Evolutionary conservation across 2,797 vertebrate species (phyloP).

Genomic region (Catamblyrhynchus diadema): DNA sequence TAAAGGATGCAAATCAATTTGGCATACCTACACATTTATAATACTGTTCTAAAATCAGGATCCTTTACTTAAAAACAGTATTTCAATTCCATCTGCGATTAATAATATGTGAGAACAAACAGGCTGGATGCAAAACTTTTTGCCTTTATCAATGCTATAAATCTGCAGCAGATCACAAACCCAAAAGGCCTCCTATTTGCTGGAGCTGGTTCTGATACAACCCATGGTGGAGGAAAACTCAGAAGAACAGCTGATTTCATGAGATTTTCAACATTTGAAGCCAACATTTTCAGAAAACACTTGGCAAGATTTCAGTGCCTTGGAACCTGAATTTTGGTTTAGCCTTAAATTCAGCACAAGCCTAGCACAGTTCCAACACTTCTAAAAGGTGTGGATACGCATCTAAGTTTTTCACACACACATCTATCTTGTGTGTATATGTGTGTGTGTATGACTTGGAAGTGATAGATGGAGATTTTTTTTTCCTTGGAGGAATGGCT

Average conservation of each 20-base stretch:
- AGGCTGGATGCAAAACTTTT: neutral
- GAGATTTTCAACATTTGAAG: slow-evolving; percentile 41
- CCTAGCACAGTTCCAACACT: neutral
- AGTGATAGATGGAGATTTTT: neutral
- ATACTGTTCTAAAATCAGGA: neutral
- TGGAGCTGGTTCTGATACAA: neutral
- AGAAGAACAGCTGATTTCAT: slow-evolving; percentile 41
- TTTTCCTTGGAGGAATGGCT: neutral
- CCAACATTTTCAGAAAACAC: slow-evolving; percentile 49
- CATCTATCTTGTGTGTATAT: neutral
- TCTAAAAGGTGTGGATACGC: neutral
- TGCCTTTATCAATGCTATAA: neutral
- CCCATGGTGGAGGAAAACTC: neutral
- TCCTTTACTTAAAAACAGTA: neutral
- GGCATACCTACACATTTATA: neutral
- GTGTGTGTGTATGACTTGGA: neutral
- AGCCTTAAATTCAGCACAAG: slow-evolving; percentile 20
- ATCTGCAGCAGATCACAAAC: slow-evolving; percentile 5
- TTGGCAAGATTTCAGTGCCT: slow-evolving; percentile 40
- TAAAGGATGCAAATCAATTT: neutral
- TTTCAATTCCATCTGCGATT: neutral
- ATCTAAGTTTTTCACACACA: neutral
- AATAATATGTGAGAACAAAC: neutral
- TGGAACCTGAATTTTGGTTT: slow-evolving; percentile 40
- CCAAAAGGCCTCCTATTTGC: neutral